Evolutionary conservation across 2,113 vertebrate genomes (phyloP).

Genomic region (Heterochromis multidens): DNA sequence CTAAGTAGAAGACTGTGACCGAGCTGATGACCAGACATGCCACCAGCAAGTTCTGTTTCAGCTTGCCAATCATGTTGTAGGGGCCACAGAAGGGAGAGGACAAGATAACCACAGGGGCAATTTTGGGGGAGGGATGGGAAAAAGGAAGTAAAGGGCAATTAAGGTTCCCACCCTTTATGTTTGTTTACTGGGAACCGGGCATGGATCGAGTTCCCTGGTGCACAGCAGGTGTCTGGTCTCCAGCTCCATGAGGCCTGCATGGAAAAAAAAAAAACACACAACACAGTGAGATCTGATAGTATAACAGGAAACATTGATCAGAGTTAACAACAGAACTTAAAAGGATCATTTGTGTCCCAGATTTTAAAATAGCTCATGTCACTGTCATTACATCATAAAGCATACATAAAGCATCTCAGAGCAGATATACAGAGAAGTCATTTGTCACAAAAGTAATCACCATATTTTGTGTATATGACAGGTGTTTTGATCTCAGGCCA

Average conservation of each 20-base stretch:
- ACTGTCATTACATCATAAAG: neutral
- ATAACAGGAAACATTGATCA: neutral
- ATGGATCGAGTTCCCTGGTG: slow-evolving; percentile 65
- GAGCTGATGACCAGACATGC: slow-evolving; percentile 94
- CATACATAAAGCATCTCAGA: neutral
- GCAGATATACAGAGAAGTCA: neutral
- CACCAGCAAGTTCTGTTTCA: slow-evolving; percentile 94
- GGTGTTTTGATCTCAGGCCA: neutral
- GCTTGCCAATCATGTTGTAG: slow-evolving; percentile 88
- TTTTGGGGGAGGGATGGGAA: neutral
- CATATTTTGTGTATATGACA: neutral
- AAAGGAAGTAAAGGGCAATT: neutral
- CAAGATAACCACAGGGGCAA: slow-evolving; percentile 18
- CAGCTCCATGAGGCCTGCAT: slow-evolving; percentile 76
- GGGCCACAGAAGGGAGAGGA: neutral
- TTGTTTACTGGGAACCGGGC: slow-evolving; percentile 37
- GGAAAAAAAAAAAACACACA: slow-evolving; percentile 11
- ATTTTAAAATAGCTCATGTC: neutral
- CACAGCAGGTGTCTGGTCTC: slow-evolving; percentile 56
- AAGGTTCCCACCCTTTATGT: slow-evolving; percentile 63
- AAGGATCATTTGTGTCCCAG: neutral
- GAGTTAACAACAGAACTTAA: neutral
- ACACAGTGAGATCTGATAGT: neutral
- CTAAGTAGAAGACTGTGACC: slow-evolving; percentile 91
- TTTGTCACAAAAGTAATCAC: neutral